Percentiles rank a stretch among this genome's conserved stretches.
These are phyloP conservation scores for Ornithoptera alexandrae DNA, from an alignment of 2,888 invertebrate species.

Conservation along the genomic window DNA sequence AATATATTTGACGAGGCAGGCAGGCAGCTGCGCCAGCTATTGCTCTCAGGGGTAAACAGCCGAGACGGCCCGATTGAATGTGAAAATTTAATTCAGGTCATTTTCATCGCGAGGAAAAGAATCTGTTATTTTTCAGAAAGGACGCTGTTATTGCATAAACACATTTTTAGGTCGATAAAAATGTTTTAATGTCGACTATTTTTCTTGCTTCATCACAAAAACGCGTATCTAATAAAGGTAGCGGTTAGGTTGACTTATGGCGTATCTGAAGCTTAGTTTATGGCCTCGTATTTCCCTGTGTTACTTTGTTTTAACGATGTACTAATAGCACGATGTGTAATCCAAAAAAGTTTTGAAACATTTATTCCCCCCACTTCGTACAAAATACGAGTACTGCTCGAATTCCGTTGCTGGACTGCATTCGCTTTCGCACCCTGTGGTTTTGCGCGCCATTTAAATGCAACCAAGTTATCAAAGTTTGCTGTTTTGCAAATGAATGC, in stretches of 20 bases:
- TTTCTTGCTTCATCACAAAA: background rate
- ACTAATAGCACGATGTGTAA: too few species aligned
- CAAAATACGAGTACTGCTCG: too few species aligned
- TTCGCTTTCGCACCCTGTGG: slow-evolving; percentile 36
- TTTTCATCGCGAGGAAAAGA: slow-evolving; percentile 64
- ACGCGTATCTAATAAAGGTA: background rate
- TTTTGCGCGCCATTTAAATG: slow-evolving; percentile 62
- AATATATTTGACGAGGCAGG: slow-evolving; percentile 37
- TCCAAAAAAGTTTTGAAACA: too few species aligned
- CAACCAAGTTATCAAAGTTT: slow-evolving; percentile 69
- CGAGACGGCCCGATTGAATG: slow-evolving; percentile 66
- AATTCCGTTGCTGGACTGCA: slow-evolving; percentile 31
- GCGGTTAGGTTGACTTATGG: background rate
- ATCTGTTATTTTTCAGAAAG: slow-evolving; percentile 68
- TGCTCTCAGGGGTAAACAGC: slow-evolving; percentile 68
- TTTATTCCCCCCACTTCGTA: too few species aligned
- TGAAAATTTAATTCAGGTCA: slow-evolving; percentile 77
- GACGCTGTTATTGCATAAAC: slow-evolving; percentile 60
- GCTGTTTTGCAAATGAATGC: slow-evolving; percentile 62
- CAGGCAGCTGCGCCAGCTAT: slow-evolving; percentile 51
- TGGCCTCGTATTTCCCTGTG: too few species aligned
- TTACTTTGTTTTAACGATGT: too few species aligned
- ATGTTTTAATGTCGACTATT: background rate
- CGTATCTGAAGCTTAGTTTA: too few species aligned
- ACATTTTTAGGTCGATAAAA: slow-evolving; percentile 38